Evolutionary conservation across 2,113 vertebrate genomes (phyloP).

Genomic region (Vimba vimba): DNA sequence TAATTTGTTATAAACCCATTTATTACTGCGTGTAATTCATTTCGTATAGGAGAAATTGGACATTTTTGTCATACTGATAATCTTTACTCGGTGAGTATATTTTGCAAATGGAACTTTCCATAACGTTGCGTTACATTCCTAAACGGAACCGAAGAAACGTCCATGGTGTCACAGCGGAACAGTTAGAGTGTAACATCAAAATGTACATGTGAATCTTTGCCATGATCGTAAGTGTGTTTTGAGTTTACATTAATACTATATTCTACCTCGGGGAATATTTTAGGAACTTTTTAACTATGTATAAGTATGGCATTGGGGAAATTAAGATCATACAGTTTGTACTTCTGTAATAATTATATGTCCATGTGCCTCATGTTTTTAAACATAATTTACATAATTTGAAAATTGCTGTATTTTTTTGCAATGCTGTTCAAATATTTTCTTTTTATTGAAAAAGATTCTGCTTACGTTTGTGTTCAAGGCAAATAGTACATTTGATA

Average conservation of each 20-base stretch:
- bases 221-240: slow-evolving; percentile 13
- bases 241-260: not conserved
- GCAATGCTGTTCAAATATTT: not conserved
- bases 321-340: not conserved
- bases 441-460: not conserved
- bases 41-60: accelerated
- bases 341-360: not conserved
- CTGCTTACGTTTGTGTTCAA: not conserved
- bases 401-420: not conserved
- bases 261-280: not conserved
- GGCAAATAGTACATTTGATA: no score
- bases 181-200: slow-evolving; percentile 8
- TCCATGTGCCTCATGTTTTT: not conserved
- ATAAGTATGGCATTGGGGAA: not conserved
- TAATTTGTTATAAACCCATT: accelerated
- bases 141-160: slow-evolving; percentile 38
- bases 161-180: not conserved
- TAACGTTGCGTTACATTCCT: not conserved
- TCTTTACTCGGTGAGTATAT: not conserved
- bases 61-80: not conserved
- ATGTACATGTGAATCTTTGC: slow-evolving; percentile 37
- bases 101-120: not conserved
- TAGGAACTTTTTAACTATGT: not conserved
- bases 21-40: not conserved
- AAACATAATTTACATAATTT: not conserved